Evolutionary conservation across 1,140 invertebrate genomes (phyloP).

Genomic region (Apis florea): DNA sequence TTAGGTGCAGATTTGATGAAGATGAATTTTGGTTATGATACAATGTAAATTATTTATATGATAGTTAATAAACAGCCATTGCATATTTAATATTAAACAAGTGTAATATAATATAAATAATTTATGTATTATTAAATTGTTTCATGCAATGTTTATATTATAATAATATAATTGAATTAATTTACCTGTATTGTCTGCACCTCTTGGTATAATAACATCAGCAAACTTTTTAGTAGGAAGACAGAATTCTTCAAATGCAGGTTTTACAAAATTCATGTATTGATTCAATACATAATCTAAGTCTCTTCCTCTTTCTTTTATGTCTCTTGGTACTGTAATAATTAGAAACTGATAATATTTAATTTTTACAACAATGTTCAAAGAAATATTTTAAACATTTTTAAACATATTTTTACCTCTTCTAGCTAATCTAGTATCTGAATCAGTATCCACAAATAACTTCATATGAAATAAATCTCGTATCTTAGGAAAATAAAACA

Average conservation of each 20-base stretch:
- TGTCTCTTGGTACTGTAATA: constrained; percentile 92
- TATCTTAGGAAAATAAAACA: constrained; percentile 98
- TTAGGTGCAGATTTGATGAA: constrained; percentile 25
- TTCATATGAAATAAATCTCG: constrained; percentile 99
- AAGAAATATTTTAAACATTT: neutral
- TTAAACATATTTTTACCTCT: constrained; percentile 85
- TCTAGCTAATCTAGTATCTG: constrained; percentile 96
- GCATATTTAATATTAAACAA: constrained; percentile 26
- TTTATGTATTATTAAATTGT: neutral
- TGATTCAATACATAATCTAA: constrained; percentile 97
- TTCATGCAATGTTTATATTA: neutral
- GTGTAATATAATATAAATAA: constrained; percentile 24
- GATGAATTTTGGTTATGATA: constrained; percentile 29
- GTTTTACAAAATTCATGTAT: constrained; percentile 98
- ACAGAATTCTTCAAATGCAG: constrained; percentile 99
- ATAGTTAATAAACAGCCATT: constrained; percentile 24
- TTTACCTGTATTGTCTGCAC: constrained; percentile 97
- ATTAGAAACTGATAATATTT: constrained; percentile 23
- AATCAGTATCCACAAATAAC: constrained; percentile 99
- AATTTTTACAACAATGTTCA: neutral
- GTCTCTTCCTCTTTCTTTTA: constrained; percentile 95
- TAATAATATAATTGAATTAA: constrained; percentile 3
- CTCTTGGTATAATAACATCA: constrained; percentile 98
- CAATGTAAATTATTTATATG: constrained; percentile 29
- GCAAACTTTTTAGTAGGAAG: constrained; percentile 99